Conservation (phyloP, 2,888 invertebrate species). For the Netelia melanura region DNA sequence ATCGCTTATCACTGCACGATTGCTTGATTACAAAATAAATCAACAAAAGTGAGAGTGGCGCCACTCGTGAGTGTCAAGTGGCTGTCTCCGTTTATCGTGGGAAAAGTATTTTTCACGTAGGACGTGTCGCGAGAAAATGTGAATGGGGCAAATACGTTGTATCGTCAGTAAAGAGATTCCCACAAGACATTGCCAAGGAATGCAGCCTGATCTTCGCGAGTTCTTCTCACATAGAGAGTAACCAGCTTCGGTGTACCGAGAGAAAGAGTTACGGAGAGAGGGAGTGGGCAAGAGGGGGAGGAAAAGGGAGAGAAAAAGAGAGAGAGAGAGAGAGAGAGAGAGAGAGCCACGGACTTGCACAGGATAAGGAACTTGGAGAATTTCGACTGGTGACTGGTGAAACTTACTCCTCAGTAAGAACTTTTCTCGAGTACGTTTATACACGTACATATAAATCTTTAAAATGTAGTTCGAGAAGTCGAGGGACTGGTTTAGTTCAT, state of each 20-base stretch:
- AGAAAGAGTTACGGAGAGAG: neutral
- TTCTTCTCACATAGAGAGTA: conserved; percentile 1
- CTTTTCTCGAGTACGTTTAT: neutral
- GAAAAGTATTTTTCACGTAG: conserved; percentile 7
- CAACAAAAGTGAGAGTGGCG: neutral
- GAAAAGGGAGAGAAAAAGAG: neutral
- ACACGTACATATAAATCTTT: neutral
- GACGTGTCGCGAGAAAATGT: neutral
- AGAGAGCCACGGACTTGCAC: conserved; percentile 5
- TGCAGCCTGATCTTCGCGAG: conserved; percentile 7
- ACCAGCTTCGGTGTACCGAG: neutral
- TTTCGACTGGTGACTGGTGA: conserved; percentile 29
- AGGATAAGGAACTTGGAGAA: conserved; percentile 44
- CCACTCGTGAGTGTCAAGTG: neutral
- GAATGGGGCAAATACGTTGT: neutral
- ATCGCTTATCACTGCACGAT: neutral
- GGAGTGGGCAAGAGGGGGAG: neutral
- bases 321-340: neutral
- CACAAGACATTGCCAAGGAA: conserved; percentile 11
- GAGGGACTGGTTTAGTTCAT: neutral
- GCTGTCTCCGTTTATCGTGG: neutral
- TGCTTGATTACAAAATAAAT: neutral
- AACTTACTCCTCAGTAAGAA: conserved; percentile 25
- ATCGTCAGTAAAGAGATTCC: neutral
- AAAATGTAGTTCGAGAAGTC: neutral